Evolutionary conservation across 2,888 invertebrate species (phyloP).

Genomic region (Thalpophila matura): DNA sequence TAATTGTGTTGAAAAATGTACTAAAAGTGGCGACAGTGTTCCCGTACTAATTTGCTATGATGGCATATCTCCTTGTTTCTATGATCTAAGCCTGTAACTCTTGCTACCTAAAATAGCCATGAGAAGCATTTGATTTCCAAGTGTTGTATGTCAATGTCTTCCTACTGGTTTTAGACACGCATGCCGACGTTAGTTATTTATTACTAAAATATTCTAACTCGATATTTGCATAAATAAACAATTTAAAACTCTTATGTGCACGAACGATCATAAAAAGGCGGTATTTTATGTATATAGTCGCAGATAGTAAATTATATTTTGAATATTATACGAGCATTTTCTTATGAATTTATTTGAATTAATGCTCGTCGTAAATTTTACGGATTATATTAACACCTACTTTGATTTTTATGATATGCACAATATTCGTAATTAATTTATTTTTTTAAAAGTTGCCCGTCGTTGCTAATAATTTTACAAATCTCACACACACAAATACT

Average conservation of each 20-base stretch:
- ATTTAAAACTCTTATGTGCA: conserved; percentile 37
- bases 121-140: conserved; percentile 25
- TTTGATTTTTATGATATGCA: conserved; percentile 27
- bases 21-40: no score
- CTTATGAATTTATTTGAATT: conserved; percentile 45
- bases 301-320: conserved; percentile 29
- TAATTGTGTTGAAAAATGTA: no score
- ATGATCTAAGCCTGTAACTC: no score
- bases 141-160: no score
- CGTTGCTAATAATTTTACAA: no score
- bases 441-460: no score
- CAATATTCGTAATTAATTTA: neutral
- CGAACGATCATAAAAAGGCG: conserved; percentile 20
- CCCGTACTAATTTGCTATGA: no score
- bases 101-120: conserved; percentile 9
- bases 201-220: conserved; percentile 16
- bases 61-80: no score
- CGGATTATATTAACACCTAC: conserved; percentile 25
- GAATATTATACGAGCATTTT: conserved; percentile 10
- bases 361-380: conserved; percentile 30
- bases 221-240: conserved; percentile 52
- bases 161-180: conserved; percentile 14
- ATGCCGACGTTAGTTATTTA: conserved; percentile 19
- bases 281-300: conserved; percentile 33
- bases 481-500: no score